Evolutionary conservation across 2,797 vertebrate species (phyloP).

Genomic region (Melanotaenia parkinsoni): DNA sequence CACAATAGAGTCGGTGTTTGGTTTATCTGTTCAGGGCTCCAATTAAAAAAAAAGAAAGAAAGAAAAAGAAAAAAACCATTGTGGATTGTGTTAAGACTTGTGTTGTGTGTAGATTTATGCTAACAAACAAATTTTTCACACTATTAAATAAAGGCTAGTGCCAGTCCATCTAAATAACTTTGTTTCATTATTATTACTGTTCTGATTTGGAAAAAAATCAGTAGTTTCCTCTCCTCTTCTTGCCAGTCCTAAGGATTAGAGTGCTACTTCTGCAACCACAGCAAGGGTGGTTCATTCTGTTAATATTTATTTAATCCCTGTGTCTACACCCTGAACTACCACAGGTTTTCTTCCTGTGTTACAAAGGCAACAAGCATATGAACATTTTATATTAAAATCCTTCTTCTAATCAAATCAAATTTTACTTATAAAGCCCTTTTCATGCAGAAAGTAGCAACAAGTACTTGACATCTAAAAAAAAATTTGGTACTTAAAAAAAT

Average conservation of each 20-base stretch:
- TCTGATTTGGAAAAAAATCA: not conserved
- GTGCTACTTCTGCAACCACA: not conserved
- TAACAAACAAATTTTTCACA: too few relatives aligned
- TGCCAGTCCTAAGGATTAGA: not conserved
- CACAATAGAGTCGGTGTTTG: not conserved
- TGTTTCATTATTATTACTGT: too few relatives aligned
- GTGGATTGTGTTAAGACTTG: not conserved
- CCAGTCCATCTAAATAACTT: too few relatives aligned
- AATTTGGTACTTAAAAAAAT: too few relatives aligned
- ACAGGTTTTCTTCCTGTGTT: not conserved
- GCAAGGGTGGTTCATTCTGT: constrained; percentile 2
- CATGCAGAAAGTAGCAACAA: too few relatives aligned
- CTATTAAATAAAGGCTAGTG: too few relatives aligned
- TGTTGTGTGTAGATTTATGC: too few relatives aligned
- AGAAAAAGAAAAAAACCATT: not conserved
- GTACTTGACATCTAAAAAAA: too few relatives aligned
- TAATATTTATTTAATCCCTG: constrained; percentile 53
- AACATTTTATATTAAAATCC: constrained; percentile 17
- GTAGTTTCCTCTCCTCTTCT: not conserved
- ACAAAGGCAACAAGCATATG: not conserved
- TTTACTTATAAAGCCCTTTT: too few relatives aligned
- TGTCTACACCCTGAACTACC: constrained; percentile 29
- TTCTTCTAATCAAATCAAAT: not conserved
- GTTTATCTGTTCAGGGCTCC: not conserved
- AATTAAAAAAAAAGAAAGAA: not conserved